phyloP scores from a whole-genome alignment of 2,113 vertebrate species.

The Sprattus sprattus region DNA sequence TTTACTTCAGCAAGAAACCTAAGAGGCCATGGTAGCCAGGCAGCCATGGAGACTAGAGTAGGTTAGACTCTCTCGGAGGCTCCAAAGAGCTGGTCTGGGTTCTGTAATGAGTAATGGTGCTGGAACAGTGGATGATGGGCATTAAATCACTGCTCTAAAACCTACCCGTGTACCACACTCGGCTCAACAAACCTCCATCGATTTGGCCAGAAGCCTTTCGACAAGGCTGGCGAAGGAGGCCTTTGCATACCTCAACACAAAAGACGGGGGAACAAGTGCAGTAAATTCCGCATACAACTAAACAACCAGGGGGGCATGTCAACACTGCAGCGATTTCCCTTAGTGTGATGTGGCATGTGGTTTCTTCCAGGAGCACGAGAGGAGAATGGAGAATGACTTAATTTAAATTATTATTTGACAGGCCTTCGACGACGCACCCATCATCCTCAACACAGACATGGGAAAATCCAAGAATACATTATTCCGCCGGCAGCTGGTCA shows the following conservation, averaged over 20 bases:
- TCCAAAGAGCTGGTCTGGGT: background rate
- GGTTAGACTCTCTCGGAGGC: background rate
- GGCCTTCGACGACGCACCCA: background rate
- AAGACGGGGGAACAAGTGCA: background rate
- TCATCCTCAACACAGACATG: background rate
- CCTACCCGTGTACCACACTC: background rate
- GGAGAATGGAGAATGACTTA: background rate
- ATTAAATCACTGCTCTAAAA: slow-evolving; percentile 10
- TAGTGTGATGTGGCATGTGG: background rate
- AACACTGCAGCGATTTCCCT: background rate
- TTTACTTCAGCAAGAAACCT: no score
- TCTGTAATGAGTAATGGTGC: background rate
- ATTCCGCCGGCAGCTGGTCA: background rate
- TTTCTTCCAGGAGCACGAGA: background rate
- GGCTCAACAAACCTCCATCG: background rate
- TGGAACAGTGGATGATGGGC: background rate
- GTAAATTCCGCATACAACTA: background rate
- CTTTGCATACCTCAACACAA: background rate
- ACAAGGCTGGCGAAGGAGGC: background rate
- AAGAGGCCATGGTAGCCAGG: no score
- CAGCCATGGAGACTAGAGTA: background rate
- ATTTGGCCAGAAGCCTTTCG: background rate
- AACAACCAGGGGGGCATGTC: background rate
- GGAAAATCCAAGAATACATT: background rate
- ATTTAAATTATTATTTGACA: slow-evolving; percentile 15